phyloP scores from a whole-genome alignment of 2,888 invertebrate species.

The Microplitis manilae region DNA sequence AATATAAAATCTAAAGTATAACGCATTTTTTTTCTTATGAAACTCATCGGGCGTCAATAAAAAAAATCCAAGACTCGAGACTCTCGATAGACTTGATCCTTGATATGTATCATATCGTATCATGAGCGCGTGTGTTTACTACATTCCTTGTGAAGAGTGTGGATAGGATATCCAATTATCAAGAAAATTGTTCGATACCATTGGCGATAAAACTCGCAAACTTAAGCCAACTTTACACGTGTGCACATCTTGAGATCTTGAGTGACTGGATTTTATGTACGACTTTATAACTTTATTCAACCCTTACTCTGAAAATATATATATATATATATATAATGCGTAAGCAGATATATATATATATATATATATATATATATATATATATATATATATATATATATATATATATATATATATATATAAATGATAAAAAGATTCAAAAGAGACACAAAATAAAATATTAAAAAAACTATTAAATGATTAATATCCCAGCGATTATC shows the following conservation, averaged over 20 bases:
- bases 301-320: not conserved
- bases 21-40: no score
- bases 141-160: not conserved
- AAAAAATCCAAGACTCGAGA: not conserved
- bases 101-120: slow-evolving; percentile 4
- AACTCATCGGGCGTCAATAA: not conserved
- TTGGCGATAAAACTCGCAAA: slow-evolving; percentile 9
- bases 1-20: not conserved
- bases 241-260: not conserved
- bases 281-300: slow-evolving; percentile 22
- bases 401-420: not conserved
- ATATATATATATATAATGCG: no score
- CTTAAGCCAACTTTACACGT: not conserved
- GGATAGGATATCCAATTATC: slow-evolving; percentile 55
- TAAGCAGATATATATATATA: no score
- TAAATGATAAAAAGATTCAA: not conserved
- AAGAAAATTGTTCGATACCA: slow-evolving; percentile 50
- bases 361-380: not conserved
- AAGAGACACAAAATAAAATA: not conserved
- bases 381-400: no score
- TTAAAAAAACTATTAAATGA: not conserved
- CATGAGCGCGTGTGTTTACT: not conserved
- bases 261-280: slow-evolving; percentile 1
- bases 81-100: not conserved
- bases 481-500: slow-evolving; percentile 10